Evolutionary conservation across 2,888 invertebrate genomes (phyloP).

Genomic region (Eilema depressum): DNA sequence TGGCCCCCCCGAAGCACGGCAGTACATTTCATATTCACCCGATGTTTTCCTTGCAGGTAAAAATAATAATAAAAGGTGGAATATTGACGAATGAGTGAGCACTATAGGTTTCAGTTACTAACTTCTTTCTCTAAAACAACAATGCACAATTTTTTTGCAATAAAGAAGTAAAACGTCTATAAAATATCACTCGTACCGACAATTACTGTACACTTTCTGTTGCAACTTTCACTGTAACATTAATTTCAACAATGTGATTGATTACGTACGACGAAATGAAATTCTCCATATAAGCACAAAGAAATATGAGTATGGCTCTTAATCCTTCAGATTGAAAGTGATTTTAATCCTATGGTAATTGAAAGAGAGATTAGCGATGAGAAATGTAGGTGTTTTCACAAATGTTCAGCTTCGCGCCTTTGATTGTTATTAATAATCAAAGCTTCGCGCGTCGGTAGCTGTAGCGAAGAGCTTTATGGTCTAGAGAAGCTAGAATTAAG

Average conservation of each 20-base stretch:
- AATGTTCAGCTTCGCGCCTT: no score
- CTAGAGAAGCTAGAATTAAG: no score
- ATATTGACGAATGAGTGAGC: not conserved
- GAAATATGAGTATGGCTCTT: not conserved
- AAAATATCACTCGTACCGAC: not conserved
- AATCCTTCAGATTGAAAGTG: not conserved
- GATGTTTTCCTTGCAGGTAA: no score
- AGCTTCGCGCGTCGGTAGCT: no score
- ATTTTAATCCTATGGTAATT: not conserved
- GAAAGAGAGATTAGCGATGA: not conserved
- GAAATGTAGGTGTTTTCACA: no score
- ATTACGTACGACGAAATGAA: conserved; percentile 8
- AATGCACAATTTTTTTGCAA: not conserved
- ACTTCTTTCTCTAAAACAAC: not conserved
- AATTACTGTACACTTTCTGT: not conserved
- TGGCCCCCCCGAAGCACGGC: no score
- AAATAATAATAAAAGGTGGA: not conserved
- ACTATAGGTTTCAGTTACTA: not conserved
- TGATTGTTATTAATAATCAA: no score
- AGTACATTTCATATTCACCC: no score
- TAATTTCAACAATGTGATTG: conserved; percentile 16
- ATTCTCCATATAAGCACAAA: conserved; percentile 5
- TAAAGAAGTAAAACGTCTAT: not conserved
- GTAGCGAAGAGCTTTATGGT: no score
- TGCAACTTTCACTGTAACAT: conserved; percentile 18